Percentiles rank a stretch among this genome's conserved stretches.
Conservation (phyloP, 2,888 invertebrate genomes). For the Syrista parreyssii region DNA sequence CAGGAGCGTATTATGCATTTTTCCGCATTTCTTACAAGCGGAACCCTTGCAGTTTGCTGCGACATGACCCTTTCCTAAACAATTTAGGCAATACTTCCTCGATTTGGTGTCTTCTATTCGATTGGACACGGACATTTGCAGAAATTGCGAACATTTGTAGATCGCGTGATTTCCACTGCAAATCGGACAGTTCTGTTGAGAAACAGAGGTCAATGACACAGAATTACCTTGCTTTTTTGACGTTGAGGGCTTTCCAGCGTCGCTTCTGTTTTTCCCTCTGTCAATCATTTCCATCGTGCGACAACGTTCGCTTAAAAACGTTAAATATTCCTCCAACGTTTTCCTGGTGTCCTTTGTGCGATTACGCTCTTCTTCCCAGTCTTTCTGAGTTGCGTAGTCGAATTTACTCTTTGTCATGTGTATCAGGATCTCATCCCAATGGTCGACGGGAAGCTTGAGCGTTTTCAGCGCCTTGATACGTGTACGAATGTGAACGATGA, state of each 20-base stretch:
- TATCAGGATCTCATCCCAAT: conserved; percentile 39
- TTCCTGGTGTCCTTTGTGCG: conserved; percentile 9
- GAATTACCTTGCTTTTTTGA: conserved; percentile 5
- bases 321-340: conserved; percentile 11
- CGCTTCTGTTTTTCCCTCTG: conserved; percentile 7
- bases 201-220: conserved; percentile 10
- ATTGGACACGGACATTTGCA: conserved; percentile 8
- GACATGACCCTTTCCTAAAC: conserved; percentile 14
- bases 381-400: conserved; percentile 30
- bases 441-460: conserved; percentile 36
- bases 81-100: conserved; percentile 21
- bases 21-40: conserved; percentile 14
- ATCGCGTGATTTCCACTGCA: conserved; percentile 15
- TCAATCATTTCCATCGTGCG: conserved; percentile 17
- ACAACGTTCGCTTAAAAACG: conserved; percentile 15
- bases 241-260: conserved; percentile 2
- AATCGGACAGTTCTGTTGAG: conserved; percentile 11
- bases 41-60: conserved; percentile 7
- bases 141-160: conserved; percentile 16
- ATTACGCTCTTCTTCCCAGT: conserved; percentile 34
- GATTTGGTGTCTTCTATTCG: conserved; percentile 16
- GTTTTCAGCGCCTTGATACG: conserved; percentile 31
- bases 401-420: conserved; percentile 39
- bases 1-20: conserved; percentile 20
- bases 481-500: conserved; percentile 28